Evolutionary conservation across 2,797 vertebrate species (phyloP).

Genomic region (Sebastes oblongus): DNA sequence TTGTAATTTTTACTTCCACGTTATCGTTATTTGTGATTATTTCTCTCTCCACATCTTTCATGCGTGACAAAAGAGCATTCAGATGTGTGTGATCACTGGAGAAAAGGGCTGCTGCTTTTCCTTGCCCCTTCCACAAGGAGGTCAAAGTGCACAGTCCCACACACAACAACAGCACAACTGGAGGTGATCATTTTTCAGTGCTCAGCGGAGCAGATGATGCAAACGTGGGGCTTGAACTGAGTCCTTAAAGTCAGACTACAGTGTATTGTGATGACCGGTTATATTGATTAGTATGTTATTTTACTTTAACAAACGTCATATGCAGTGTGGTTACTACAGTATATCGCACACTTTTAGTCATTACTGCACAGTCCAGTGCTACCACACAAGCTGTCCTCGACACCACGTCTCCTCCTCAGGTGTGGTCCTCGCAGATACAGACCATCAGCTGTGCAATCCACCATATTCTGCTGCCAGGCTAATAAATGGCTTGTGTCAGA

Average conservation of each 20-base stretch:
- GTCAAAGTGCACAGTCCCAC: constrained; percentile 57
- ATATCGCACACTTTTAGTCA: constrained; percentile 24
- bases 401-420: constrained; percentile 79
- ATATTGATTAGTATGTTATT: constrained; percentile 26
- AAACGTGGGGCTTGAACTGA: constrained; percentile 38
- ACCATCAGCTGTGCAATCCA: constrained; percentile 83
- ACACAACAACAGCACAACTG: constrained; percentile 37
- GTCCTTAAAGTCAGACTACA: constrained; percentile 16
- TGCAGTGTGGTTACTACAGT: not conserved
- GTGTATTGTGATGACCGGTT: not conserved
- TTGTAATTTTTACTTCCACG: not conserved
- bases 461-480: constrained; percentile 84
- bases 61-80: constrained; percentile 1
- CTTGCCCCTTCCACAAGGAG: constrained; percentile 26
- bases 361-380: constrained; percentile 6
- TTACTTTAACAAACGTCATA: constrained; percentile 7
- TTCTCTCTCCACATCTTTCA: not conserved
- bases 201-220: constrained; percentile 71
- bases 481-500: constrained; percentile 95
- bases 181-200: constrained; percentile 61
- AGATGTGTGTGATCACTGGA: constrained; percentile 17
- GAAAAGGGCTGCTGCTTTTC: constrained; percentile 7
- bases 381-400: constrained; percentile 13
- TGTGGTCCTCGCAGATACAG: constrained; percentile 87
- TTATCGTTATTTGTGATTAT: not conserved